phyloP scores from a whole-genome alignment of 1,140 invertebrate species.

The Macrotrachela quadricornifera region DNA sequence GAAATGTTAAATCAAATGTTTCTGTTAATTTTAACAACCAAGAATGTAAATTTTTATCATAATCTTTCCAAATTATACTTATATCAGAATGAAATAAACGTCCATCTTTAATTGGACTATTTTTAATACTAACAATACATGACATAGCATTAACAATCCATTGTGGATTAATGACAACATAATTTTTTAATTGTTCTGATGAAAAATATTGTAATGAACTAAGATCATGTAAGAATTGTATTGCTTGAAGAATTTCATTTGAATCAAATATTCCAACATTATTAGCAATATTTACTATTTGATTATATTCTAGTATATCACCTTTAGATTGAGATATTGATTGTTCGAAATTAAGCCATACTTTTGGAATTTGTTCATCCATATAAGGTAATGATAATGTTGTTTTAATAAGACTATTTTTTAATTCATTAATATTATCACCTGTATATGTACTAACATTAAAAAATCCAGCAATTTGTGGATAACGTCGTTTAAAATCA shows the following conservation, averaged over 20 bases:
- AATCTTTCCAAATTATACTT: conserved; percentile 19
- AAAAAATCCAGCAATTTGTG: conserved; percentile 21
- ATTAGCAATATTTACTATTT: background rate
- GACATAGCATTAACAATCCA: conserved; percentile 30
- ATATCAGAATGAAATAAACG: conserved; percentile 18
- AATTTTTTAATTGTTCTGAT: conserved; percentile 17
- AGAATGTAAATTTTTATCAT: conserved; percentile 16
- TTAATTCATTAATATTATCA: conserved; percentile 7
- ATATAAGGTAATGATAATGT: conserved; percentile 22
- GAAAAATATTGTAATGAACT: conserved; percentile 27
- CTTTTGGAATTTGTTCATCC: conserved; percentile 23
- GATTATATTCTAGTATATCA: background rate
- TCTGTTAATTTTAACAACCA: conserved; percentile 27
- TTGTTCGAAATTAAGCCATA: conserved; percentile 23
- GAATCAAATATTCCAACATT: conserved; percentile 3
- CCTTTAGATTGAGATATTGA: background rate
- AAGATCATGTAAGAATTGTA: conserved; percentile 25
- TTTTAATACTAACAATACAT: conserved; percentile 24
- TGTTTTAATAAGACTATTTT: conserved; percentile 15
- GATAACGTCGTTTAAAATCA: conserved; percentile 16
- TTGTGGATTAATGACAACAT: conserved; percentile 28
- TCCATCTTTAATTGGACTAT: conserved; percentile 21
- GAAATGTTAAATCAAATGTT: conserved; percentile 28
- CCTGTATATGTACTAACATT: conserved; percentile 13
- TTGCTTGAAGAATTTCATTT: conserved; percentile 16